Evolutionary conservation across 2,797 vertebrate genomes (phyloP), one percentile per base, ranked within the genome.

Genomic region (Sylvia borin): DNA sequence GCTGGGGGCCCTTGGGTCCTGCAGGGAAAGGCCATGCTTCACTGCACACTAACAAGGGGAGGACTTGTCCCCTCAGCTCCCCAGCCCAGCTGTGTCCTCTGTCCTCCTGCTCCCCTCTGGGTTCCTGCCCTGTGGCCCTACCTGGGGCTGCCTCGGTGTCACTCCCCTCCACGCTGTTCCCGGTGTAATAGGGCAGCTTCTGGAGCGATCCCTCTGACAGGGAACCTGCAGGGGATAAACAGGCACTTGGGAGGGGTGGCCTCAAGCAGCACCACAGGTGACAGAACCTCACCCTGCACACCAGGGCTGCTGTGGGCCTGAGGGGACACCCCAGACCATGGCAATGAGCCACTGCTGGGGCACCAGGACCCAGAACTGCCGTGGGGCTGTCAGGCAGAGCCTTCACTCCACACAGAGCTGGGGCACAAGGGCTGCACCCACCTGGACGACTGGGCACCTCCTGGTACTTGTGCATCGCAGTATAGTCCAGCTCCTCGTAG

Each of bases 241-340:
- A 24, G 20, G 27, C 48, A 24, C 19, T 10, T 31, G 34, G 20
- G 21, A 36, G 36, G 36, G 11, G 6, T 24, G 48, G 36, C 67
- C 36, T 25, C 27, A 11, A 32, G 34, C 0, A 4, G 24, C 43
- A 74, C 55, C 7, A 0, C 12, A 0, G 5, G 20, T 11, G 21
- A 48, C 55, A 60, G 20, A 25, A 47, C 12, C 27, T 47, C n/a
- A 16, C 13, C 2, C 7, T 0, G 0, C 22, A 55, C 3, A 42
- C 36, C 36, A 12, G 0, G 0, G 32, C 16, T 2, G 2, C 2
- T 2, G 4, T 17, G 40, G 34, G 6, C 60, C 18, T 0, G 0
- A 57, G 40, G 43, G 38, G 43, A 10, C 10, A 21, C 3, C 31
- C 29, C 3, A 2, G 2, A 1, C 12, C 32, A 2, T 0, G 1